Percentiles rank a stretch among this genome's conserved stretches.
Conservation (phyloP, 2,797 vertebrate species). For the Artibeus lituratus region DNA sequence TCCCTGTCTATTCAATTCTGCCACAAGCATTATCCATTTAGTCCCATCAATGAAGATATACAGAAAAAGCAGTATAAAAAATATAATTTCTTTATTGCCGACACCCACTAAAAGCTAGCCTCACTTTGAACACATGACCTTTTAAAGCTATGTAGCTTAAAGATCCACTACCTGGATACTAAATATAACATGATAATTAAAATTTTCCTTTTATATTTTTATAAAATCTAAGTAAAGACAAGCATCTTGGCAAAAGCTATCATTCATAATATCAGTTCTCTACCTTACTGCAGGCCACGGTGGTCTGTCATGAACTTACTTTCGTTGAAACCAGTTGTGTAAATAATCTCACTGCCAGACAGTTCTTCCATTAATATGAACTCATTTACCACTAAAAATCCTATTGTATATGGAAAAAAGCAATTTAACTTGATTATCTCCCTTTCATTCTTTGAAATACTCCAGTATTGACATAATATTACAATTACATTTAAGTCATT, state of each 20-base stretch:
- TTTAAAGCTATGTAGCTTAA: not conserved
- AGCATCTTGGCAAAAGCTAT: not conserved
- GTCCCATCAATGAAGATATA: not conserved
- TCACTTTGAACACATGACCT: not conserved
- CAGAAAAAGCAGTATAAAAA: not conserved
- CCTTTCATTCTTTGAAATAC: conserved; percentile 12
- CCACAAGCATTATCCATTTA: not conserved
- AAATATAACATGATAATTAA: not conserved
- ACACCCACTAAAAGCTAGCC: not conserved
- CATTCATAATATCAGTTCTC: not conserved
- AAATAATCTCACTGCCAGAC: not conserved
- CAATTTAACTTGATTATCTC: conserved; percentile 26
- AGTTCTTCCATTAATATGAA: conserved; percentile 16
- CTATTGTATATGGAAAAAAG: not conserved
- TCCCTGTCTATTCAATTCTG: not conserved
- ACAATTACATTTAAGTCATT: conserved; percentile 9
- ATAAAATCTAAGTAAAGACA: not conserved
- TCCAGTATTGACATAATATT: conserved; percentile 7
- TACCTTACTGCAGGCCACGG: not conserved
- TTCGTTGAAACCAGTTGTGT: not conserved
- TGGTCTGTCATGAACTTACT: not conserved
- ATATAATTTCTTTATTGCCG: not conserved
- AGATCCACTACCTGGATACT: not conserved
- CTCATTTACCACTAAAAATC: conserved; percentile 20
- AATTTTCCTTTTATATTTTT: not conserved